A percentile compares a stretch with the other conserved stretches of the same genome.
Evolutionary conservation across 2,797 vertebrate genomes (phyloP).

Genomic region (Clamator glandarius): DNA sequence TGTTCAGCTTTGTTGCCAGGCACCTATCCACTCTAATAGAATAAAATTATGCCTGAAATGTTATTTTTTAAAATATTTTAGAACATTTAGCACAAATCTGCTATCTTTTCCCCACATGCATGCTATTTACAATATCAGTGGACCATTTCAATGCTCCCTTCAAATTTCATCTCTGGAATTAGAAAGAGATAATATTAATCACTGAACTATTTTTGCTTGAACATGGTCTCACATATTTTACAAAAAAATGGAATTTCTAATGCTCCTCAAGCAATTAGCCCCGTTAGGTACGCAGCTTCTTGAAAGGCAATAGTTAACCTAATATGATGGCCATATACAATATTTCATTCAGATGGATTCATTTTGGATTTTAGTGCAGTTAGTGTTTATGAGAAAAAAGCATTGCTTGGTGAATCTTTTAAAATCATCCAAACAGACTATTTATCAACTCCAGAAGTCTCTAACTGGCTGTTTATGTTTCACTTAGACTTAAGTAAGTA

Average conservation of each 20-base stretch:
- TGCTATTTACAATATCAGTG: slow-evolving; percentile 60
- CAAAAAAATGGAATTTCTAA: slow-evolving; percentile 16
- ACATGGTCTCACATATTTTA: slow-evolving; percentile 54
- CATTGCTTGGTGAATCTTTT: slow-evolving; percentile 25
- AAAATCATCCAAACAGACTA: background rate
- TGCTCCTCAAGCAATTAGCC: slow-evolving; percentile 64
- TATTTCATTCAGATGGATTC: slow-evolving; percentile 44
- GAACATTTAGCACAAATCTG: slow-evolving; percentile 44
- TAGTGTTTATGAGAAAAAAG: slow-evolving; percentile 47
- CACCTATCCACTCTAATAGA: slow-evolving; percentile 37
- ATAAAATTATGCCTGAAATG: slow-evolving; percentile 54
- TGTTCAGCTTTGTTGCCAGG: slow-evolving; percentile 52
- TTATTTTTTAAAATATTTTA: slow-evolving; percentile 57
- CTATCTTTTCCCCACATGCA: slow-evolving; percentile 27
- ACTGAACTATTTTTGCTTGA: slow-evolving; percentile 53
- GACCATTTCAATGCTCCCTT: slow-evolving; percentile 39
- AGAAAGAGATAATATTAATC: slow-evolving; percentile 62
- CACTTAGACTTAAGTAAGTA: slow-evolving; percentile 25
- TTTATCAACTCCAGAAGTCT: slow-evolving; percentile 16
- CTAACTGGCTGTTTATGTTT: slow-evolving; percentile 36
- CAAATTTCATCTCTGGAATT: slow-evolving; percentile 58
- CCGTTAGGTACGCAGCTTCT: slow-evolving; percentile 50
- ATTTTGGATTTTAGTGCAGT: slow-evolving; percentile 40
- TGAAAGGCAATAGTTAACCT: slow-evolving; percentile 59
- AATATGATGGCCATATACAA: slow-evolving; percentile 35